Evolutionary conservation across 1,140 invertebrate species (phyloP), one percentile per base, ranked within the genome.

Genomic region (Propsilocerus akamusi): DNA sequence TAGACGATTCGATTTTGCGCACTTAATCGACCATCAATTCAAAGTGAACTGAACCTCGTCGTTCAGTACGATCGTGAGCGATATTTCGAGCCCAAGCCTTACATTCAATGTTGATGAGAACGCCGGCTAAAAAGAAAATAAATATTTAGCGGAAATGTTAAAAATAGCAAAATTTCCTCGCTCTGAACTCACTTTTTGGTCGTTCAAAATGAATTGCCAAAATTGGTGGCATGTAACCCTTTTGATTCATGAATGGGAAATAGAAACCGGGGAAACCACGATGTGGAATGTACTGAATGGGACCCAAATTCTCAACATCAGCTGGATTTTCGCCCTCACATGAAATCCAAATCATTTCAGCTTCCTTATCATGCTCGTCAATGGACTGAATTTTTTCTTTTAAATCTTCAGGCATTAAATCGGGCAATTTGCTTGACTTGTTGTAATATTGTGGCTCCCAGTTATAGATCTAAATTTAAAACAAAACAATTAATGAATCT

Each of bases 41-140:
- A 72, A 97, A 95, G 72, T 94, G 90, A 54, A 94, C 90, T 54
- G 86, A 88, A 57, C 92, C 92, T 65, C 88, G 80, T 64, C 84
- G 77, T 58, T 93, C 86, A 61, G 78, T 76, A 59, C 86, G 77
- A 69, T 92, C 85, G 65, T 92, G 87, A 47, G 73, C 60, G 58
- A 97, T 95, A 71, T 96, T 96, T 63, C 81, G 79, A 56, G 91
- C 90, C 88, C 89, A 96, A 55, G 90, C 90, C 73, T 90, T 92
- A 73, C 92, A 95, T 69, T 94, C 90, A 68, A 95, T 86, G 72
- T 94, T 92, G 68, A 96, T 90, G 53, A 95, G 73, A 23, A 92
- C 83, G 46, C 86, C 85, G 60, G 78, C 84, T 84, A 67, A 3
- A 70, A 73, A 63, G 54, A 53, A 49, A 49, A 52, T 14, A 37